Evolutionary conservation across 2,888 invertebrate genomes (phyloP), one percentile per base, ranked within the genome.

Genomic region (Epinotia nisella): DNA sequence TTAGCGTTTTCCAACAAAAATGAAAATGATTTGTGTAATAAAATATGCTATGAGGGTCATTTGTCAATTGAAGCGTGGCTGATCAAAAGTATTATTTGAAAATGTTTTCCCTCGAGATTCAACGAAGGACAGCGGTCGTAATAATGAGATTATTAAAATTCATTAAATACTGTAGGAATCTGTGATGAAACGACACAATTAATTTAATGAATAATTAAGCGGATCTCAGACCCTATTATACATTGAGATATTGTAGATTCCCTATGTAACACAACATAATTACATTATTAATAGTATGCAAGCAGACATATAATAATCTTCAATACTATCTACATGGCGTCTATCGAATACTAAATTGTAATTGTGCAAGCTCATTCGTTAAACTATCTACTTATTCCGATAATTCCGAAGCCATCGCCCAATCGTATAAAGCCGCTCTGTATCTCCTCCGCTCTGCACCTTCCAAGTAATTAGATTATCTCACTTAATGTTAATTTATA

Each of bases 311-410:
- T 68, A 70, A 68, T 58, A 58, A 66, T 53, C 35, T 76, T 79
- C 74, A 81, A 81, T 81, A 79, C 77, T 78, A 69, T 74, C 76
- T 75, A 64, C 71, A 73, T 75, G 71, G 62, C 66, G 75, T 53
- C 75, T 71, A 79, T 77, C 74, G 69, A 78, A 77, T 75, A 74
- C 74, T 81, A 83, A 77, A 73, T 45, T 69, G 49, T 76, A 79
- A 81, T 81, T 83, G 83, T 81, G 79, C 82, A 87, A 88, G 86
- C 86, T 87, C 85, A 67, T 82, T 82, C 76, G 71, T 80, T 74
- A 78, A 76, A 80, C 78, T 79, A 81, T 77, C 74, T 69, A 74
- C 41, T 62, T 68, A 74, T 53, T 55, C 73, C 53, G 49, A 74
- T 69, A 74, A 71, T 77, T 71, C 72, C 74, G 71, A 75, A 74